Percentiles rank a stretch among this genome's conserved stretches.
Evolutionary conservation across 1,140 invertebrate species (phyloP).

Genomic region (Brachionus sp.): DNA sequence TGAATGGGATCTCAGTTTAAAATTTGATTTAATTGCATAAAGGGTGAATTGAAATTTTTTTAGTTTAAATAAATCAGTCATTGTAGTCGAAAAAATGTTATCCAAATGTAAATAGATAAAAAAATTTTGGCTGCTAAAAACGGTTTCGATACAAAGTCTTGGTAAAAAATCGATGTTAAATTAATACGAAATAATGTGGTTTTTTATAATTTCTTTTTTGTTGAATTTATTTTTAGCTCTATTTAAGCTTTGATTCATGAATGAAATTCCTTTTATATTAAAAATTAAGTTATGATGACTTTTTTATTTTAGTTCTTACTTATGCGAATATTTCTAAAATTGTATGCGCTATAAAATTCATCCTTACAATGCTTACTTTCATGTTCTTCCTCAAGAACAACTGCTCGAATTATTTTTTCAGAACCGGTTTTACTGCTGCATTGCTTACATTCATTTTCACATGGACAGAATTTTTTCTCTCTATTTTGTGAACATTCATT

Average conservation of each 20-base stretch:
- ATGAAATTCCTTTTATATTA: not conserved
- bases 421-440: not conserved
- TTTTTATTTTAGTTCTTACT: not conserved
- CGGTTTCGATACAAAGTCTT: not conserved
- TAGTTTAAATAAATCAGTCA: not conserved
- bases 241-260: constrained; percentile 11
- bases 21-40: not conserved
- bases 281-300: not conserved
- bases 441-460: not conserved
- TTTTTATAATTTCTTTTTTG: not conserved
- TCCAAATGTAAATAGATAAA: not conserved
- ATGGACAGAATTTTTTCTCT: not conserved
- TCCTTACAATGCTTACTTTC: constrained; percentile 22
- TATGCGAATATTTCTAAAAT: not conserved
- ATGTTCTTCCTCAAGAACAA: not conserved
- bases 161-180: not conserved
- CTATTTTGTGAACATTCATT: not conserved
- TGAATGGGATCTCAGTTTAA: not conserved
- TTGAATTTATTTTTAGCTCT: not conserved
- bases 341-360: constrained; percentile 2
- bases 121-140: not conserved
- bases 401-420: not conserved
- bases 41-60: not conserved
- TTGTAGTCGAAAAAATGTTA: not conserved
- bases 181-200: not conserved